Conservation (phyloP, 2,113 vertebrate genomes). For the Dicentrarchus labrax region DNA sequence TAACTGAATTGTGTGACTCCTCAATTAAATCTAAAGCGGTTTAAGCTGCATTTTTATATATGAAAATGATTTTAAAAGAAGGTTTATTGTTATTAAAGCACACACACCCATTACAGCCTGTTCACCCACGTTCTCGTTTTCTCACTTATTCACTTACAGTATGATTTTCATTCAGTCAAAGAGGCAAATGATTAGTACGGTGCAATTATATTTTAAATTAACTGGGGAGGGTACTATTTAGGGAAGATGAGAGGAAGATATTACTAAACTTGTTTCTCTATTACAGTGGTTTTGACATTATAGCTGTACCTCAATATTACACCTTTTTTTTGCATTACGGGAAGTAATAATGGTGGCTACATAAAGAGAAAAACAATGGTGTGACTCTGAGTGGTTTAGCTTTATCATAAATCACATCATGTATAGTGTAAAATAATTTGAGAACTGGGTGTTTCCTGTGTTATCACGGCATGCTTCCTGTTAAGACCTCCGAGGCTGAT, state of each 20-base stretch:
- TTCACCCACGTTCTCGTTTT: background rate
- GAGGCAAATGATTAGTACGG: background rate
- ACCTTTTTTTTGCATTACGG: constrained; percentile 7
- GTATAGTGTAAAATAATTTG: background rate
- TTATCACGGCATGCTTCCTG: background rate
- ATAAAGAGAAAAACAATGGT: constrained; percentile 12
- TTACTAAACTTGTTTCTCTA: background rate
- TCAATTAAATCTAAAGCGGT: background rate
- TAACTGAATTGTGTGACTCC: background rate
- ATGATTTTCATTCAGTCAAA: background rate
- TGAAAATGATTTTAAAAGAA: background rate
- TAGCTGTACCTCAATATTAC: background rate
- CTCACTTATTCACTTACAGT: background rate
- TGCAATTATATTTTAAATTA: background rate
- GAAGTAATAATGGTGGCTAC: background rate
- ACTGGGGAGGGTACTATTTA: background rate
- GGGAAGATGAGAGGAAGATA: background rate
- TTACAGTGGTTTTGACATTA: background rate
- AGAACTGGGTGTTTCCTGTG: constrained; percentile 18
- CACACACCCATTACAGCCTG: background rate
- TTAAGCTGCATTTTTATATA: background rate
- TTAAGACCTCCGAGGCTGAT: background rate
- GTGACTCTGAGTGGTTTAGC: constrained; percentile 6
- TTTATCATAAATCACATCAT: background rate
- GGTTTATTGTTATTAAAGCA: background rate